Percentiles rank a stretch among this genome's conserved stretches.
Evolutionary conservation across 2,797 vertebrate species (phyloP).

Genomic region (Tadarida brasiliensis): DNA sequence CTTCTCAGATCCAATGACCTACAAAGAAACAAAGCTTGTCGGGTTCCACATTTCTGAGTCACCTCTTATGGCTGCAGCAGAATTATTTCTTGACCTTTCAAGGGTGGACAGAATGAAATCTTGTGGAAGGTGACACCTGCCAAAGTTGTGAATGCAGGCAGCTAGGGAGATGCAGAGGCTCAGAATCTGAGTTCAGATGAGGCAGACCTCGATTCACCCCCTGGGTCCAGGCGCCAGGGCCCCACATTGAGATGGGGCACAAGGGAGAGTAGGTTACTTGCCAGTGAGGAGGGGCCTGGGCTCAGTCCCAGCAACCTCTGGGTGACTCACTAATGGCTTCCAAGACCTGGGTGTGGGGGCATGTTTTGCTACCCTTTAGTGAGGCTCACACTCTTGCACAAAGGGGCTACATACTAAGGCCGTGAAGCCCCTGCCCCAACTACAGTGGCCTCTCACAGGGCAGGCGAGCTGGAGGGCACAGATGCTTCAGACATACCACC

Average conservation of each 20-base stretch:
- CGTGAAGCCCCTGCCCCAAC: not conserved
- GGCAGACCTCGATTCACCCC: not conserved
- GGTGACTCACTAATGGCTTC: not conserved
- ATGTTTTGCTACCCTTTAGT: not conserved
- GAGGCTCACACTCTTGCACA: not conserved
- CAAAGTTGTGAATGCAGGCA: not conserved
- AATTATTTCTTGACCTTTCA: not conserved
- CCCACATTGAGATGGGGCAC: not conserved
- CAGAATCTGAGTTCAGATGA: slow-evolving; percentile 8
- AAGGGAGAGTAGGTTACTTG: not conserved
- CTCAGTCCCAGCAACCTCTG: not conserved
- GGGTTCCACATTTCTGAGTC: slow-evolving; percentile 29
- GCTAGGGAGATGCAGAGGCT: not conserved
- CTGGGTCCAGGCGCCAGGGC: not conserved
- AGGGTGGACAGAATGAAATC: not conserved
- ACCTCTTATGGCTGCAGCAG: not conserved
- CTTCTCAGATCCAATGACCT: slow-evolving; percentile 67
- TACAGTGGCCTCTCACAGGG: not conserved
- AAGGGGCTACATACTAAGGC: not conserved
- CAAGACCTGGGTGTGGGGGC: not conserved
- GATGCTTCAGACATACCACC: not conserved
- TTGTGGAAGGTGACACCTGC: not conserved
- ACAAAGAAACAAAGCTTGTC: slow-evolving; percentile 64
- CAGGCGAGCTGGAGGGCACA: not conserved
- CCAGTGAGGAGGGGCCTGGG: not conserved